These are phyloP conservation scores for Dufourea novaeangliae DNA, from an alignment of 1,140 invertebrate species.

Conservation along the genomic window DNA sequence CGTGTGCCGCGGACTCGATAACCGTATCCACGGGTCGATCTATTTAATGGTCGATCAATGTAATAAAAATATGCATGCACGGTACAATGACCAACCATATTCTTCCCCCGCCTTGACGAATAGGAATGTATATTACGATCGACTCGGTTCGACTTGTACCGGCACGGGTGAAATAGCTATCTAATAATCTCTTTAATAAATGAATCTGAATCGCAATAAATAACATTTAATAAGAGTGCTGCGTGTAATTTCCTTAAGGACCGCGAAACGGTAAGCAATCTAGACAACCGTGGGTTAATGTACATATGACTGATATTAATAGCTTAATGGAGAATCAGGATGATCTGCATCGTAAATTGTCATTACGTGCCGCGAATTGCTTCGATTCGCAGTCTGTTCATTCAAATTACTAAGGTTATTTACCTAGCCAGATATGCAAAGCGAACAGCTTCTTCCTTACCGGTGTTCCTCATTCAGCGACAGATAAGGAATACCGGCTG, in stretches of 20 bases:
- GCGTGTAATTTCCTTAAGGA: neutral
- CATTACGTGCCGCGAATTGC: constrained; percentile 37
- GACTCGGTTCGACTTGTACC: no score
- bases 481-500: constrained; percentile 4
- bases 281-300: constrained; percentile 2
- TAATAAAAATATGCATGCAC: constrained; percentile 1
- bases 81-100: neutral
- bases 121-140: constrained; percentile 21
- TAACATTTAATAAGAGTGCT: constrained; percentile 26
- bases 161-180: neutral
- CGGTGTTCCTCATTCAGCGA: neutral
- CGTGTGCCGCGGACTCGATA: neutral
- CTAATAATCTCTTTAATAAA: constrained; percentile 34
- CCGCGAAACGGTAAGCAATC: neutral
- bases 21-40: neutral
- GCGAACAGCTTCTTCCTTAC: constrained; percentile 2
- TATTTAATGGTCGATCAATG: neutral
- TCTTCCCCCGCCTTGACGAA: neutral
- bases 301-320: constrained; percentile 31
- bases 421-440: constrained; percentile 31
- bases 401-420: constrained; percentile 10
- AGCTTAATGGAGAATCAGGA: constrained; percentile 21
- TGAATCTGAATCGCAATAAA: constrained; percentile 10
- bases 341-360: constrained; percentile 34
- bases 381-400: constrained; percentile 15